phyloP scores from a whole-genome alignment of 2,113 vertebrate genomes.

The Nicator chloris region DNA sequence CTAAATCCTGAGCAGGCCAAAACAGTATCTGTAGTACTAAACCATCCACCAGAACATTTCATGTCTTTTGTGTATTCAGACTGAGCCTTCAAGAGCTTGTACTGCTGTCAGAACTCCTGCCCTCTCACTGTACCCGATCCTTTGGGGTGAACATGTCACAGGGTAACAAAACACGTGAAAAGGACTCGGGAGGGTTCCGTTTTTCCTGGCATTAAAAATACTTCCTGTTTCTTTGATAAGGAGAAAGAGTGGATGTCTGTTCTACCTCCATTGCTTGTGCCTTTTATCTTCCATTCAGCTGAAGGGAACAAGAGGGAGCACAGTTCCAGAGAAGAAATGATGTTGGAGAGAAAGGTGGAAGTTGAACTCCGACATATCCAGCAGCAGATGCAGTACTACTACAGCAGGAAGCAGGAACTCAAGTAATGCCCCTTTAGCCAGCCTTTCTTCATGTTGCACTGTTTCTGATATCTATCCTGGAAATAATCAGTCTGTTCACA shows the following conservation, averaged over 20 bases:
- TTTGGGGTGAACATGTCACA: neutral
- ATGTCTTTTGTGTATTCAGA: neutral
- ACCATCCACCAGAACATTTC: neutral
- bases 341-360: constrained; percentile 63
- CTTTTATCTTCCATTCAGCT: neutral
- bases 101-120: neutral
- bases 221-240: neutral
- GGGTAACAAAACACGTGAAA: neutral
- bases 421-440: constrained; percentile 57
- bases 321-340: neutral
- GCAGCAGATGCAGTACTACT: constrained; percentile 80
- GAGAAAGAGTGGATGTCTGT: neutral
- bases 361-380: constrained; percentile 81
- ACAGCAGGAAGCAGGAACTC: constrained; percentile 81
- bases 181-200: accelerated
- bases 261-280: neutral
- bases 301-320: neutral
- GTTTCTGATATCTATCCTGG: neutral
- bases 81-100: neutral
- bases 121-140: neutral
- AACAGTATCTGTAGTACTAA: neutral
- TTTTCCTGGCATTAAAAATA: neutral
- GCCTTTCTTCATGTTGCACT: neutral
- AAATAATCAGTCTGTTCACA: neutral
- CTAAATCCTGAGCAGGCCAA: neutral